Conservation (phyloP, 2,113 vertebrate species). For the Aix galericulata region DNA sequence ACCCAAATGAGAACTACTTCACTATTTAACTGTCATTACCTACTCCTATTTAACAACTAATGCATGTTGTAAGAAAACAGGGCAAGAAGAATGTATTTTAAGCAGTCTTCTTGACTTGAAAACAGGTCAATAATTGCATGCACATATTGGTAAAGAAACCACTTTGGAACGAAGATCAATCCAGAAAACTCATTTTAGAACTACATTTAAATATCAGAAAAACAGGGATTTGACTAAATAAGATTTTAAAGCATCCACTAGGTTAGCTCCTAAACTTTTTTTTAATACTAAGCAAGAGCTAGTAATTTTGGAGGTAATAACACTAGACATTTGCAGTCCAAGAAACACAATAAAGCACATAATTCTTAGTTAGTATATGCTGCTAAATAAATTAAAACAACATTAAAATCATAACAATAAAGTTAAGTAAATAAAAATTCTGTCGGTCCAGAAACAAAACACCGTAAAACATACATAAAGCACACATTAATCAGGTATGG, state of each 20-base stretch:
- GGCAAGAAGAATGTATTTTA: not conserved
- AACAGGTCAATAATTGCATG: not conserved
- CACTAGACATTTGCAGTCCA: not conserved
- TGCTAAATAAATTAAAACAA: not conserved
- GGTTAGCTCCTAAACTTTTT: not conserved
- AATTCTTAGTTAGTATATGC: not conserved
- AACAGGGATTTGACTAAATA: not conserved
- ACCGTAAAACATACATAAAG: not conserved
- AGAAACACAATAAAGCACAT: not conserved
- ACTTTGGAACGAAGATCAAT: not conserved
- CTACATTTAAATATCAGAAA: not conserved
- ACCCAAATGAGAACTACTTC: not conserved
- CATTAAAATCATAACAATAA: not conserved
- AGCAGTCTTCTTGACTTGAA: not conserved
- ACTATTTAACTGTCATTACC: not conserved
- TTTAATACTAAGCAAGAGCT: not conserved
- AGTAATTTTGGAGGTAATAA: not conserved
- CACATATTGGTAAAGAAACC: not conserved
- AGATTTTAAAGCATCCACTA: not conserved
- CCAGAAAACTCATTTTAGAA: not conserved
- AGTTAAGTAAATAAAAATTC: not conserved
- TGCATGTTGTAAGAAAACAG: not conserved
- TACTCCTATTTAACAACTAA: not conserved
- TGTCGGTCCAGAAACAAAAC: not conserved
- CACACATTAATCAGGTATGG: not conserved